A percentile compares a stretch with the other conserved stretches of the same genome.
These are phyloP conservation scores for Nipponia nippon DNA, from an alignment of 2,113 vertebrate genomes.

Conservation along the genomic window DNA sequence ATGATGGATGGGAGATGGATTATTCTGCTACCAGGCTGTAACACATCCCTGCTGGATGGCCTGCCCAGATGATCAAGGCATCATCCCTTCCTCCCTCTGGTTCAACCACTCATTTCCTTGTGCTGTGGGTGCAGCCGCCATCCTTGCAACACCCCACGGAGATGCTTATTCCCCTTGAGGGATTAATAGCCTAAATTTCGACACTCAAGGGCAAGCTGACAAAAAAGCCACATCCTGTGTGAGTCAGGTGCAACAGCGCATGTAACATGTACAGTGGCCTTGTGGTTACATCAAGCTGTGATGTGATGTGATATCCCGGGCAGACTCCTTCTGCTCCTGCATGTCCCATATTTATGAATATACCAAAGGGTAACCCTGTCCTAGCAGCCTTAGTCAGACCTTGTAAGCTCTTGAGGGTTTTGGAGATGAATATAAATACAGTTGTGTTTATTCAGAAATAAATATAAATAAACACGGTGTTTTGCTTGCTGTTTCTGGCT, in stretches of 20 bases:
- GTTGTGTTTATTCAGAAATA: neutral
- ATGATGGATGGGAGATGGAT: neutral
- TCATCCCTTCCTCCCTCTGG: neutral
- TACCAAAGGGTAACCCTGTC: neutral
- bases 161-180: neutral
- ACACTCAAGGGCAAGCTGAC: neutral
- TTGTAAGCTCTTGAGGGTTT: neutral
- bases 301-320: slow-evolving; percentile 4
- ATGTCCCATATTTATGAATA: rapidly evolving
- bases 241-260: neutral
- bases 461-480: neutral
- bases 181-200: neutral
- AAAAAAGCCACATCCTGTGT: slow-evolving; percentile 36
- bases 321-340: neutral
- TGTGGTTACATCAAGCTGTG: neutral
- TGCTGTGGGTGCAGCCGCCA: neutral
- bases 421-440: neutral
- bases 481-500: neutral
- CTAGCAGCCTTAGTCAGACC: neutral
- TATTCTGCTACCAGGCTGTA: neutral
- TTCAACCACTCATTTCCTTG: neutral
- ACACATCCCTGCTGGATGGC: neutral
- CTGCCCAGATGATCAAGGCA: neutral
- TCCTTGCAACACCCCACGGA: neutral
- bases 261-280: neutral